phyloP scores from a whole-genome alignment of 1,140 invertebrate genomes.

The Eufriesea mexicana region DNA sequence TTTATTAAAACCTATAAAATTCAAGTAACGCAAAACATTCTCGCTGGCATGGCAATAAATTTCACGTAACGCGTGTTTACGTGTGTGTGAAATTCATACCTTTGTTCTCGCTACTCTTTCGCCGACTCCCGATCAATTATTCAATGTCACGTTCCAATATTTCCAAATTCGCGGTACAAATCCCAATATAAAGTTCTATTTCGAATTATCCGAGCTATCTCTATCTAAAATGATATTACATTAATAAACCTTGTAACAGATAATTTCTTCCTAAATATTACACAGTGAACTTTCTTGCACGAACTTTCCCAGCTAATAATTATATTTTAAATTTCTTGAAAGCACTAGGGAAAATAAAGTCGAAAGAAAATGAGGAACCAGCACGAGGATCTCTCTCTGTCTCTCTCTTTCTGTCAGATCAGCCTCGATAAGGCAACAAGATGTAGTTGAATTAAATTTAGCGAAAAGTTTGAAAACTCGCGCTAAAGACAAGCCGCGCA shows the following conservation, averaged over 20 bases:
- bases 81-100: neutral
- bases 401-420: neutral
- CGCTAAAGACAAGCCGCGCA: neutral
- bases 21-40: neutral
- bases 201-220: too few species aligned
- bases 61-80: too few species aligned
- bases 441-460: slow-evolving; percentile 33
- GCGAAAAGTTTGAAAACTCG: slow-evolving; percentile 18
- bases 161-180: too few species aligned
- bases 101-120: neutral
- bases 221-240: too few species aligned
- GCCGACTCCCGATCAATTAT: neutral
- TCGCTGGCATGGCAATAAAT: too few species aligned
- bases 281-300: too few species aligned
- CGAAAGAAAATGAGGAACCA: neutral
- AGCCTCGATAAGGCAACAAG: neutral
- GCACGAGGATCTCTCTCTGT: too few species aligned
- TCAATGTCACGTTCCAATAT: neutral
- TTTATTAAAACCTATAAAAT: neutral
- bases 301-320: too few species aligned
- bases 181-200: too few species aligned
- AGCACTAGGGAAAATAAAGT: neutral
- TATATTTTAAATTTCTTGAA: too few species aligned
- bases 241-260: too few species aligned
- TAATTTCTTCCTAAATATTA: too few species aligned